These are phyloP conservation scores for Andinoacara biseriatus DNA, from an alignment of 2,113 vertebrate species.

Conservation along the genomic window DNA sequence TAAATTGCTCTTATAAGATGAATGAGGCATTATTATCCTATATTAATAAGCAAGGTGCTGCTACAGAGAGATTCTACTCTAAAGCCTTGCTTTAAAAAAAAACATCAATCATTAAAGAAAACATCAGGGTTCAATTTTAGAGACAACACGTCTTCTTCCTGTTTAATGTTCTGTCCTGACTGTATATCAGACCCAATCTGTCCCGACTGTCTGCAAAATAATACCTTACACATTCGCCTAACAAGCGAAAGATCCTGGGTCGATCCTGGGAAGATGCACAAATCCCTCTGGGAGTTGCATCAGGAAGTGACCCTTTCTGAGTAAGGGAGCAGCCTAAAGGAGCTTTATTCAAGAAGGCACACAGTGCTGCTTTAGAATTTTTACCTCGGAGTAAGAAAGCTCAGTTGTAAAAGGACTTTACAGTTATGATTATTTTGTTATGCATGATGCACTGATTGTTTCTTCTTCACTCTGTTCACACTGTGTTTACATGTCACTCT, in stretches of 20 bases:
- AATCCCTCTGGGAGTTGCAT: not conserved
- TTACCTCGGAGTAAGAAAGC: not conserved
- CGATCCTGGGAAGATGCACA: not conserved
- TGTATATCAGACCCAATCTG: not conserved
- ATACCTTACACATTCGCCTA: not conserved
- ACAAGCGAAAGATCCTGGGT: not conserved
- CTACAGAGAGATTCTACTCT: not conserved
- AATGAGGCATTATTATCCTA: conserved; percentile 6
- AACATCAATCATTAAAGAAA: not conserved
- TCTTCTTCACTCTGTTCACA: too few relatives aligned
- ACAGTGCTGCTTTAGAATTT: not conserved
- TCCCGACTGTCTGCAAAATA: not conserved
- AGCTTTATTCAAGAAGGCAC: not conserved
- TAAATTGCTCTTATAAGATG: not conserved
- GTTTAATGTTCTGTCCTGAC: not conserved
- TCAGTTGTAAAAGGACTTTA: not conserved
- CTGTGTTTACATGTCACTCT: too few relatives aligned
- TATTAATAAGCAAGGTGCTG: conserved; percentile 7
- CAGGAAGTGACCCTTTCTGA: not conserved
- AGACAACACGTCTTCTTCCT: not conserved
- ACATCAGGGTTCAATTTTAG: conserved; percentile 14
- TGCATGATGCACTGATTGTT: not conserved
- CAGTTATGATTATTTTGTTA: not conserved
- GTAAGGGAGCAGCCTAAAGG: not conserved
- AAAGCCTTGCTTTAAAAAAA: not conserved